Base-by-base conservation (phyloP, 2,797 vertebrate species). In the Dryobates pubescens region DNA sequence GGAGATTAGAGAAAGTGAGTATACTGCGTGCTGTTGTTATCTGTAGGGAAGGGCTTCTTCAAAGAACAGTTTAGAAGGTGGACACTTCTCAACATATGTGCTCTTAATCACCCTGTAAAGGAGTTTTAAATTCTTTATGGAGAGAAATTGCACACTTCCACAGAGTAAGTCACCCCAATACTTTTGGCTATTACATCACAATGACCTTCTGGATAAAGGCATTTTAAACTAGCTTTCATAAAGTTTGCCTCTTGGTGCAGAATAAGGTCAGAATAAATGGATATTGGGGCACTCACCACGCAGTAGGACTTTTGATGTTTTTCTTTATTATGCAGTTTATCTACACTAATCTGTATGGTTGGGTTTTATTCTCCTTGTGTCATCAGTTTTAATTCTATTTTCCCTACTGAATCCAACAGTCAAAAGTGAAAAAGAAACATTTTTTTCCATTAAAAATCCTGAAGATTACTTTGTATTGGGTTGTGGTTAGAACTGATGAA, bases 1-100 rank as follows among this genome's bases (percentile, higher is more conserved):
- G 97, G 92, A 98, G 98, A 77, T 96, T 98, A 53, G 97, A 98
- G 90, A 98, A 98, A 97, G 98, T 98, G 91, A 97, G 96, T 91
- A 67, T 49, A 27, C 5, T 58, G 17, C 30, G 18, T 77, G 13
- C n/a, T 49, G 6, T 43, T 82, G 6, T 34, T 65, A 38, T 16
- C 7, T 1, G 10, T 59, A 53, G 63, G 78, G 27, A 69, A 32
- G 7, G 0, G 8, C 17, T 90, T 67, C 61, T 64, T 32, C 38
- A 64, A 63, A 70, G 18, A 91, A 13, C 7, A 22, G 16, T 70
- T 79, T 78, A 32, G 14, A 30, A 38, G 41, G 38, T 43, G 17
- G 14, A 49, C 1, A 3, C 17, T 72, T 87, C 26, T 59, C 27
- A 73, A n/a, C 17, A 10, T 53, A 27, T 6, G n/a, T 51, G 23